These are phyloP conservation scores for Coptotermes formosanus DNA, from an alignment of 1,140 invertebrate genomes.

Conservation along the genomic window DNA sequence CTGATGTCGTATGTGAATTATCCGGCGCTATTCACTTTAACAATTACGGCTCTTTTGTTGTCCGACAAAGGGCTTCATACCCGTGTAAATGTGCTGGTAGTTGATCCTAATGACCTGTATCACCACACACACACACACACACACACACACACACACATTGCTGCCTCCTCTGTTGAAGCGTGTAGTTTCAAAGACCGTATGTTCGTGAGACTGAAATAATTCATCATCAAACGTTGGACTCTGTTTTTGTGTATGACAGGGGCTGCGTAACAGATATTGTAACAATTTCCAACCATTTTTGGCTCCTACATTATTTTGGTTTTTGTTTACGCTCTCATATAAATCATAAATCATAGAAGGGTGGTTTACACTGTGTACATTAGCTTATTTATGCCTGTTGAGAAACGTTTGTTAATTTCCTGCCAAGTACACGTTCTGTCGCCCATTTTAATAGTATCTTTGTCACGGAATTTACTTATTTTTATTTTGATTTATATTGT, in stretches of 20 bases:
- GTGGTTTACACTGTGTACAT: neutral
- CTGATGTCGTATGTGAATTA: no score
- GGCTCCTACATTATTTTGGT: neutral
- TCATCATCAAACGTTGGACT: neutral
- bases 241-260: neutral
- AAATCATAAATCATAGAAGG: neutral
- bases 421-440: no score
- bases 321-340: neutral
- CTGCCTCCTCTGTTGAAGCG: no score
- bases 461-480: no score
- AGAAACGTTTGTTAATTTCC: neutral
- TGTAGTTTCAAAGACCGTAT: neutral
- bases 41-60: no score
- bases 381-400: neutral
- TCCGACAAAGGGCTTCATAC: no score
- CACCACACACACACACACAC: neutral
- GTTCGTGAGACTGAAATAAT: slow-evolving; percentile 2
- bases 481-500: no score
- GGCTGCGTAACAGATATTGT: neutral
- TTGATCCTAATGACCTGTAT: neutral
- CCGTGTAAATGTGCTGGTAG: neutral
- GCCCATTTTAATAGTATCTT: no score
- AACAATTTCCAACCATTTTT: neutral
- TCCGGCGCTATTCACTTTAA: no score
- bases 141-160: neutral